A percentile compares a stretch with the other conserved stretches of the same genome.
Evolutionary conservation across 2,797 vertebrate genomes (phyloP).

Genomic region (Arctocebus calabarensis): DNA sequence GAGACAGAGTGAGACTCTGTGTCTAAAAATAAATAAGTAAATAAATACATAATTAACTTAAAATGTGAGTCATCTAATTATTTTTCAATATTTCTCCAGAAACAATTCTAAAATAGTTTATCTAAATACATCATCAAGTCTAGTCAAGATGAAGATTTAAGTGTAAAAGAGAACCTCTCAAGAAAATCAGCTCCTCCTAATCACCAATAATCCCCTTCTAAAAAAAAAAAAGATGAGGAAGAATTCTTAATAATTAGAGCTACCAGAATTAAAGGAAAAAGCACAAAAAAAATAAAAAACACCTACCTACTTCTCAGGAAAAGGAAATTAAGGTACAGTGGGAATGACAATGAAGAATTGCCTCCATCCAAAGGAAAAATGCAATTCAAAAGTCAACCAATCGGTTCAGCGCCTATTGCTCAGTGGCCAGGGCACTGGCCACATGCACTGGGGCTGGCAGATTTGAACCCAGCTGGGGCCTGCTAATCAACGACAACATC

Average conservation of each 20-base stretch:
- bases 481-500: too few species aligned
- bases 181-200: not conserved
- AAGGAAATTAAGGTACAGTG: not conserved
- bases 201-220: not conserved
- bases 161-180: not conserved
- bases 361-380: not conserved
- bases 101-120: not conserved
- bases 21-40: too few species aligned
- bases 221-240: not conserved
- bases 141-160: constrained; percentile 10
- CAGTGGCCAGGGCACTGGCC: too few species aligned
- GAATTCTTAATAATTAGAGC: not conserved
- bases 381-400: constrained; percentile 17
- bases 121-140: constrained; percentile 32
- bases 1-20: too few species aligned
- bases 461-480: too few species aligned
- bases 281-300: not conserved
- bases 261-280: constrained; percentile 6
- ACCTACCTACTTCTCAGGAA: not conserved
- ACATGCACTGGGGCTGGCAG: too few species aligned
- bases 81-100: constrained; percentile 52
- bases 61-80: constrained; percentile 30
- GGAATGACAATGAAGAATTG: not conserved
- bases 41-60: not conserved
- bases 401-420: not conserved